Evolutionary conservation across 2,888 invertebrate species (phyloP).

Genomic region (Apoda limacodes): DNA sequence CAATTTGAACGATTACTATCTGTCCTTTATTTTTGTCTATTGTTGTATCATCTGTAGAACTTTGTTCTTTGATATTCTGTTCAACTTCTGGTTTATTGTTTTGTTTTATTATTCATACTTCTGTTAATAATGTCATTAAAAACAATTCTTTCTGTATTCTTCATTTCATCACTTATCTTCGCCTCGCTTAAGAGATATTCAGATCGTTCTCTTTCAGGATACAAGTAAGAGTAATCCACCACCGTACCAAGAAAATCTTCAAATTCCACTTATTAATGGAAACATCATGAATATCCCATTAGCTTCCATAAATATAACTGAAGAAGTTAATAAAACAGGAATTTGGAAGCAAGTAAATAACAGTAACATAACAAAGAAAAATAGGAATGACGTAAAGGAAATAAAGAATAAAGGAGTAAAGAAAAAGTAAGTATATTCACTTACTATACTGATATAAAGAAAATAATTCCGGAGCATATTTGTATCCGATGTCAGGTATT

Average conservation of each 20-base stretch:
- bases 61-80: too few species aligned
- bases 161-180: too few species aligned
- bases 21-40: too few species aligned
- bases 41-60: too few species aligned
- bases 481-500: too few species aligned
- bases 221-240: slow-evolving; percentile 59
- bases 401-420: slow-evolving; percentile 48
- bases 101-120: too few species aligned
- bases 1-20: too few species aligned
- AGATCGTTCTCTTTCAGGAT: slow-evolving; percentile 48
- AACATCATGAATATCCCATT: slow-evolving; percentile 91
- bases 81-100: slow-evolving; percentile 26
- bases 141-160: too few species aligned
- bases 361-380: slow-evolving; percentile 61
- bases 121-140: too few species aligned
- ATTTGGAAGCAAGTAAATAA: slow-evolving; percentile 95
- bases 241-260: slow-evolving; percentile 75
- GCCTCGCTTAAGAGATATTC: slow-evolving; percentile 28
- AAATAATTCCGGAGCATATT: too few species aligned
- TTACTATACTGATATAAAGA: background rate
- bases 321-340: slow-evolving; percentile 93
- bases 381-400: slow-evolving; percentile 38
- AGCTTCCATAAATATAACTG: slow-evolving; percentile 88
- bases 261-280: slow-evolving; percentile 89
- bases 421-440: slow-evolving; percentile 44